Conservation (phyloP, 1,140 invertebrate genomes). For the Aphis gossypii region DNA sequence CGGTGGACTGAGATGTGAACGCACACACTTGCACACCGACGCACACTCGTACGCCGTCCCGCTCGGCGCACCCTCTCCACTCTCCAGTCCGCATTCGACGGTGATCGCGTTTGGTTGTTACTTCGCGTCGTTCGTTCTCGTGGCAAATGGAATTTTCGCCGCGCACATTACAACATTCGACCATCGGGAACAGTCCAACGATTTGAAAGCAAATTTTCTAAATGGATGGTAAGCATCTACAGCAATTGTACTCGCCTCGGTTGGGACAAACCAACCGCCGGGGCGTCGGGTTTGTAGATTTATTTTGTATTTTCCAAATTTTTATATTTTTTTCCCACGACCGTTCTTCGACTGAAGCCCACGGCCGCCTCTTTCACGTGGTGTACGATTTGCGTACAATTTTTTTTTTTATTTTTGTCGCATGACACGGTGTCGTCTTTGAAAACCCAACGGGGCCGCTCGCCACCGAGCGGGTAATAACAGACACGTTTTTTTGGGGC, state of each 20-base stretch:
- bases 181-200: constrained; percentile 22
- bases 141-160: constrained; percentile 57
- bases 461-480: neutral
- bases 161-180: constrained; percentile 23
- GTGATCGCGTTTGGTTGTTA: neutral
- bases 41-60: neutral
- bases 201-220: constrained; percentile 36
- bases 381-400: neutral
- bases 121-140: neutral
- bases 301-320: neutral
- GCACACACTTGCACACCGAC: neutral
- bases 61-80: constrained; percentile 3
- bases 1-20: constrained; percentile 8
- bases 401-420: neutral
- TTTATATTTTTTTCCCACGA: neutral
- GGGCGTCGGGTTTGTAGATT: neutral
- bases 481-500: constrained; percentile 6
- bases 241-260: neutral
- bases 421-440: neutral
- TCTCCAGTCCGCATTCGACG: constrained; percentile 51
- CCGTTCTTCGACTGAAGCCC: too few species aligned
- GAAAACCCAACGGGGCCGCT: neutral
- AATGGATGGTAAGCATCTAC: constrained; percentile 44
- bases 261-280: neutral
- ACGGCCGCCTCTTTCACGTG: constrained; percentile 33